A percentile compares a stretch with the other conserved stretches of the same genome.
Evolutionary conservation across 2,113 vertebrate species (phyloP).

Genomic region (Pachycephala philippinensis): DNA sequence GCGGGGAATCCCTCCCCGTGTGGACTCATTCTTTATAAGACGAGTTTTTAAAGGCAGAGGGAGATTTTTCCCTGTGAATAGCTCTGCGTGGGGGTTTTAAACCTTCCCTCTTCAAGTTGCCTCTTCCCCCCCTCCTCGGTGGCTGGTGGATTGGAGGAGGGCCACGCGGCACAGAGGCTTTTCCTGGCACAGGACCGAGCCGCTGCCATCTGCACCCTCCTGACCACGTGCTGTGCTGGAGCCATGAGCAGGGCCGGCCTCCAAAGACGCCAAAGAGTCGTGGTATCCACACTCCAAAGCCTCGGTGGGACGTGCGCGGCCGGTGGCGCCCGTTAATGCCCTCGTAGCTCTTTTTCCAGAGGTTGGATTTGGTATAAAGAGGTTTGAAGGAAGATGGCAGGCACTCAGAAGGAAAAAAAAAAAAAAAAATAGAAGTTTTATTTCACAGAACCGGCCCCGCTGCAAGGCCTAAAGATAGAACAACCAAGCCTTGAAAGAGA

Average conservation of each 20-base stretch:
- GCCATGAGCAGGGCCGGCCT: slow-evolving; percentile 47
- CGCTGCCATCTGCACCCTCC: slow-evolving; percentile 49
- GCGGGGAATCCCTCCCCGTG: not conserved
- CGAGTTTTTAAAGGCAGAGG: not conserved
- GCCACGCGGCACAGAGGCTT: slow-evolving; percentile 30
- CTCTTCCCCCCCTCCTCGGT: not conserved
- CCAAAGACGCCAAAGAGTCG: not conserved
- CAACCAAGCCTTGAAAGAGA: not conserved
- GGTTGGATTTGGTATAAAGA: not conserved
- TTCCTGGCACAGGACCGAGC: slow-evolving; percentile 21
- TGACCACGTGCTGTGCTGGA: slow-evolving; percentile 51
- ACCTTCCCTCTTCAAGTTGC: not conserved
- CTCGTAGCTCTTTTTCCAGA: not conserved
- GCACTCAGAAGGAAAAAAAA: not conserved
- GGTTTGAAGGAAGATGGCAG: not conserved
- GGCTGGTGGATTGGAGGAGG: slow-evolving; percentile 61
- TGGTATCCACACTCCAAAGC: not conserved
- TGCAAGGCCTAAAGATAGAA: slow-evolving; percentile 2
- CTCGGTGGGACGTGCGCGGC: not conserved
- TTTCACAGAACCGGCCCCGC: not conserved
- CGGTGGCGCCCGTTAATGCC: not conserved
- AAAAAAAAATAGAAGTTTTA: too few species aligned
- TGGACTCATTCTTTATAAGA: not conserved
- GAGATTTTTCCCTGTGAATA: not conserved
- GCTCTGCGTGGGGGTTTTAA: not conserved